Evolutionary conservation across 2,888 invertebrate genomes (phyloP), one percentile per base, ranked within the genome.

Genomic region (Zaprionus obscuricornis): DNA sequence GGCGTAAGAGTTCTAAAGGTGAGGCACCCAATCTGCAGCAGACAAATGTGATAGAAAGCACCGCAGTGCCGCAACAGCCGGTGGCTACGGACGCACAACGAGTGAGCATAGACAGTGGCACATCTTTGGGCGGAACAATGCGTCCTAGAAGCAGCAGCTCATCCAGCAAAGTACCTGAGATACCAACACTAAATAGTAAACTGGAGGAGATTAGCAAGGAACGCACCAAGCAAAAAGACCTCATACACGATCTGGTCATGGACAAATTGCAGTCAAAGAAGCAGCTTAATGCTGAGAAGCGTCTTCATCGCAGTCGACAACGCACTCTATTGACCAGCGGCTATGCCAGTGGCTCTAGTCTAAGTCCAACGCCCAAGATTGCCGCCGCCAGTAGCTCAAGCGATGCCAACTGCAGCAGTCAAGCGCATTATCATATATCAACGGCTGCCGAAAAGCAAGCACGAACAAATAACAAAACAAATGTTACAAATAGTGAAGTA

Each of bases 231-330:
- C 96, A 96, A 89, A 96, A 96, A 67, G 95, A 94, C 87, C 91
- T 96, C 17, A 95, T 97, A 37, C 93, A 96, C 79, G 94, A 96
- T 87, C 91, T 97, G 90, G 94, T 97, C 45, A 93, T 96, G 92
- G 95, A 95, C 85, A 94, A 95, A 89, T 91, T 96, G 77, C 92
- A 93, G 74, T 92, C 93, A 1, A 93, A 94, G 77, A 94, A 93
- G 73, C 93, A 93, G 73, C 91, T 92, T 11, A 92, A 92, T n/a
- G 92, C 92, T 2, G 93, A 92, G 72, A 92, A 92, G 76, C 92
- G 92, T 51, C 90, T 93, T 7, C 93, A 93, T 84, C 91, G 93
- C 58, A 92, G 92, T 54, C 91, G 93, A 0, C 92, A 92, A 70
- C 91, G 92, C 1, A 87, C 79, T 14, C 67, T 90, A 13, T 88